Evolutionary conservation across 2,888 invertebrate species (phyloP), one percentile per base, ranked within the genome.

Genomic region (Sisyra terminalis): DNA sequence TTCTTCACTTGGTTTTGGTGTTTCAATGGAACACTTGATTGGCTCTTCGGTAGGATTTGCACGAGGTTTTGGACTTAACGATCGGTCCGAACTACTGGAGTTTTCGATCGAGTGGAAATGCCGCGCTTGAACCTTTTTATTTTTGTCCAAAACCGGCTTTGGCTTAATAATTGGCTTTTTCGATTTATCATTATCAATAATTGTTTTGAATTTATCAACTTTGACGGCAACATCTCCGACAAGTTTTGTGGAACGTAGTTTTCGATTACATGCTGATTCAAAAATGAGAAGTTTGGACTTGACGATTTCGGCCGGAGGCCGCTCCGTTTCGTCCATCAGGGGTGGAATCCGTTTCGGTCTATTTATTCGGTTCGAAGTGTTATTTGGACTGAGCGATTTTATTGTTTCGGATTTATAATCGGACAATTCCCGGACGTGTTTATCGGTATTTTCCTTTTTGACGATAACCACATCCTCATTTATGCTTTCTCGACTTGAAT

Each of bases 301-400:
- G 46, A 92, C 92, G 49, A 89, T 76, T 66, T 92, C 90, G 1
- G 82, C 81, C 13, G 90, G 89, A 2, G 92, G 92, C 39, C 87
- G 70, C 54, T 88, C 88, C 10, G 75, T 74, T 49, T 80, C 81
- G 51, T 75, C 75, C 53, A 81, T 68, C 38, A 79, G 64, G 2
- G 69, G 78, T 49, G 66, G 69, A 50, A 76, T 70, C 52, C 71
- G 71, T 52, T 78, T 71, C 49, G 73, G 69, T 57, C 66, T 63
- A 51, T 72, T 70, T 32, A 67, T 52, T 44, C 55, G 32, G 29
- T 31, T 14, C 34, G 24, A 40, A 39, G 40, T 34, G 39, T 24
- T 34, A 37, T 39, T 35, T 39, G 29, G 40, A 18, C n/a, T 40
- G 36, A 24, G 29, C 35, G n/a, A 15, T 36, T 10, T 24, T 24